Conservation (phyloP, 2,113 vertebrate genomes). For the Strix uralensis region DNA sequence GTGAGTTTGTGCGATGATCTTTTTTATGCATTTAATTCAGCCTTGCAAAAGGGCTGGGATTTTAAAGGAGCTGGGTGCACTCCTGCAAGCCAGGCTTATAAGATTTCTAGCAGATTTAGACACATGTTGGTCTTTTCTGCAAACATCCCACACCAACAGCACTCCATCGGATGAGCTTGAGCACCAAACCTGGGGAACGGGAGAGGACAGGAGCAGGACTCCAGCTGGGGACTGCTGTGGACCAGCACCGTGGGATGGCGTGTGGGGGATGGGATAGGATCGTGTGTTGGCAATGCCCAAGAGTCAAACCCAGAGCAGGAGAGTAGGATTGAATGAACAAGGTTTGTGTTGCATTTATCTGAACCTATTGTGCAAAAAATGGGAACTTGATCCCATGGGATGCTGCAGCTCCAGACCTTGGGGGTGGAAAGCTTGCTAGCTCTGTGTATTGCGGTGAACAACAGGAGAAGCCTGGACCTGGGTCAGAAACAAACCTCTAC, state of each 20-base stretch:
- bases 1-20: not conserved
- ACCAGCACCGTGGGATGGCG: accelerated
- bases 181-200: not conserved
- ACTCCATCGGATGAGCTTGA: not conserved
- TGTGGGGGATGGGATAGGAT: not conserved
- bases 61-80: not conserved
- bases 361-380: not conserved
- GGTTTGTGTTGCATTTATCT: not conserved
- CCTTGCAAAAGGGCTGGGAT: not conserved
- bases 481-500: not conserved
- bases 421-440: not conserved
- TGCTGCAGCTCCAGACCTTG: not conserved
- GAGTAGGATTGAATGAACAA: not conserved
- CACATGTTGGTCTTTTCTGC: accelerated
- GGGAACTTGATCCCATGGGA: not conserved
- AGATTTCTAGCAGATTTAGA: not conserved
- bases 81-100: not conserved
- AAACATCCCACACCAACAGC: not conserved
- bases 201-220: not conserved
- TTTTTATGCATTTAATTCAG: not conserved
- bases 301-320: not conserved
- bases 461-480: not conserved
- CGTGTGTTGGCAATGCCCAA: accelerated
- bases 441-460: not conserved
- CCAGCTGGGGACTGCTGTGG: not conserved